A percentile compares a stretch with the other conserved stretches of the same genome.
These are phyloP conservation scores for Anthopleura xanthogrammica DNA, from an alignment of 92 coral and sea anemone genomes.

Conservation along the genomic window DNA sequence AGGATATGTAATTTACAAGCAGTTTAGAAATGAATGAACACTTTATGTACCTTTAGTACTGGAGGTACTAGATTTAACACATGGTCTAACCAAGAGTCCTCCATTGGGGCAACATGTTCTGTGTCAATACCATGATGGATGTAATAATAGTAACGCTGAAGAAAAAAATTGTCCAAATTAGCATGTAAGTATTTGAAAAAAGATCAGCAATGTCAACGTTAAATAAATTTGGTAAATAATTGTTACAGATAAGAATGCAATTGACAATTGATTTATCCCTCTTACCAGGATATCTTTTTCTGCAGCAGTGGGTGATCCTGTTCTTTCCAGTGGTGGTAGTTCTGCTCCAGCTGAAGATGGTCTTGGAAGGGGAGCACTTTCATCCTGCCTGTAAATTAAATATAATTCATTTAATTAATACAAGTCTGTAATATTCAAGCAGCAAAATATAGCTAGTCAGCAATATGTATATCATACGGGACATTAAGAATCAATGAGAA, in stretches of 20 bases:
- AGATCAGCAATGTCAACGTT: too few relatives aligned
- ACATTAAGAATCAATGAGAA: too few relatives aligned
- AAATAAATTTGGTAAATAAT: too few relatives aligned
- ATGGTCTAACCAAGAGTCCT: slow-evolving; percentile 96
- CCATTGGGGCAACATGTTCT: slow-evolving; percentile 99
- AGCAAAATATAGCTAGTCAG: too few relatives aligned
- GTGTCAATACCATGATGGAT: slow-evolving; percentile 98
- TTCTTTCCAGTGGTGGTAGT: slow-evolving; percentile 84
- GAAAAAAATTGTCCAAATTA: neutral
- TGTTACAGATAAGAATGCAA: neutral
- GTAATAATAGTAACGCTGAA: slow-evolving; percentile 90
- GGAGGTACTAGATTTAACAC: slow-evolving; percentile 91
- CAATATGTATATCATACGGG: too few relatives aligned
- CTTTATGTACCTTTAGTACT: slow-evolving; percentile 69
- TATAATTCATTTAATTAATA: too few relatives aligned
- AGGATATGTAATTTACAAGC: too few relatives aligned
- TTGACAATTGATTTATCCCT: neutral
- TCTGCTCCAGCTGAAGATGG: slow-evolving; percentile 92
- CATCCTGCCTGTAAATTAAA: slow-evolving; percentile 71
- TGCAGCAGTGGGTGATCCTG: slow-evolving; percentile 96
- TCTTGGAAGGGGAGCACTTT: slow-evolving; percentile 66
- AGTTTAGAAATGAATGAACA: too few relatives aligned
- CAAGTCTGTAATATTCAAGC: too few relatives aligned
- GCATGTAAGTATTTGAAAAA: too few relatives aligned
- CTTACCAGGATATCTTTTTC: slow-evolving; percentile 95